These are phyloP conservation scores for Mesoligia furuncula DNA, from an alignment of 2,888 invertebrate species.

Conservation along the genomic window DNA sequence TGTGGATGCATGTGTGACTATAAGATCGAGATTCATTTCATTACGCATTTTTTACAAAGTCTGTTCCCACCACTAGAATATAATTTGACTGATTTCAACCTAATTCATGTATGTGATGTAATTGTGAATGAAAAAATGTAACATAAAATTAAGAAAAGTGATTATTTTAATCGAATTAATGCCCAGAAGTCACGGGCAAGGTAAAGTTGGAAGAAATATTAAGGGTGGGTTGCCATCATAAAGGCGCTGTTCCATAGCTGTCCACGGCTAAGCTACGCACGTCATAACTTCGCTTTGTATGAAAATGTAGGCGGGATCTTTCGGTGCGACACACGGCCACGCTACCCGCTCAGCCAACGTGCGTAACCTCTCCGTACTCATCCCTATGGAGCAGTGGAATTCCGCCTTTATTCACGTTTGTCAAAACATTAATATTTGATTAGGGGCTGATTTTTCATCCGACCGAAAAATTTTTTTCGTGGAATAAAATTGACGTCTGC, in stretches of 20 bases:
- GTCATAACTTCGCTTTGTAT: background rate
- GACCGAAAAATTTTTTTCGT: too few relatives aligned
- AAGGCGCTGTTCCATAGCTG: background rate
- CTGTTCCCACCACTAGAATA: slow-evolving; percentile 21
- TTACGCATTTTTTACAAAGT: background rate
- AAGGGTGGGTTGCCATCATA: slow-evolving; percentile 17
- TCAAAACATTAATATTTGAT: background rate
- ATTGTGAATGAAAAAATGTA: slow-evolving; percentile 15
- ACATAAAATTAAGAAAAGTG: slow-evolving; percentile 11
- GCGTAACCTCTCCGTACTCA: too few relatives aligned
- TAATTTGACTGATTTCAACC: slow-evolving; percentile 24
- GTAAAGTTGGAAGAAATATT: slow-evolving; percentile 3
- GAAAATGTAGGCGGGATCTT: background rate
- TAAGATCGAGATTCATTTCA: slow-evolving; percentile 6
- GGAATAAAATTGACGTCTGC: too few relatives aligned
- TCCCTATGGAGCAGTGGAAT: background rate
- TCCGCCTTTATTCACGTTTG: background rate
- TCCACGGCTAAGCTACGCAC: background rate
- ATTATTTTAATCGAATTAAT: background rate
- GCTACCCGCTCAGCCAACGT: background rate
- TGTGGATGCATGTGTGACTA: background rate
- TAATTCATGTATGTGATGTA: slow-evolving; percentile 27
- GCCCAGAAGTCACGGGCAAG: background rate
- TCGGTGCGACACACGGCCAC: background rate
- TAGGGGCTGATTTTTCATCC: too few relatives aligned